These are phyloP conservation scores for Rhinolophus ferrumequinum DNA, from an alignment of 2,113 vertebrate species.

Conservation along the genomic window DNA sequence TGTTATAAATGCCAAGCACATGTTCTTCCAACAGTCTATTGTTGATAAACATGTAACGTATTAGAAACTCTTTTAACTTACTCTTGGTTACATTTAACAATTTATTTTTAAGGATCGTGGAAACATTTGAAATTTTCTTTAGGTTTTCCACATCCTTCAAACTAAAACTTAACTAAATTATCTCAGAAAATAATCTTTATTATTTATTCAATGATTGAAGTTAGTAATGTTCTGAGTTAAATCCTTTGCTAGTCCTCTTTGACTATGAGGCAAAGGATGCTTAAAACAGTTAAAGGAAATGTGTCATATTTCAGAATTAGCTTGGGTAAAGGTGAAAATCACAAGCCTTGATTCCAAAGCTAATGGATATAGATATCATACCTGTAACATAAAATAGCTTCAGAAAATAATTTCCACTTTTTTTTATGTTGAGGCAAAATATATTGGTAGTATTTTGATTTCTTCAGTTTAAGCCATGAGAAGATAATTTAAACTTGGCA, in stretches of 20 bases:
- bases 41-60: not conserved
- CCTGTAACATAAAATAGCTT: not conserved
- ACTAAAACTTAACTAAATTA: not conserved
- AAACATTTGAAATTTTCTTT: not conserved
- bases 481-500: not conserved
- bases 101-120: not conserved
- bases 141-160: not conserved
- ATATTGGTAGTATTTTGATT: not conserved
- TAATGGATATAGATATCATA: not conserved
- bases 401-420: not conserved
- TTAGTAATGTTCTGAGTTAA: not conserved
- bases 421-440: not conserved
- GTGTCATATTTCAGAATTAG: not conserved
- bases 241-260: not conserved
- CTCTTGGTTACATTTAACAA: not conserved
- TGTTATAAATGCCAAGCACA: not conserved
- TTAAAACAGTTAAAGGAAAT: not conserved
- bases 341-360: not conserved
- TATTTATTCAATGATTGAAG: not conserved
- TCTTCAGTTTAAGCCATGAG: not conserved
- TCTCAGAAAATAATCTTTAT: not conserved
- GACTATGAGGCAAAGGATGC: not conserved
- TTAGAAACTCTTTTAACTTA: not conserved
- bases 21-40: not conserved
- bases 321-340: not conserved